A percentile compares a stretch with the other conserved stretches of the same genome.
Conservation (phyloP, 2,888 invertebrate species). For the Euphydryas editha region DNA sequence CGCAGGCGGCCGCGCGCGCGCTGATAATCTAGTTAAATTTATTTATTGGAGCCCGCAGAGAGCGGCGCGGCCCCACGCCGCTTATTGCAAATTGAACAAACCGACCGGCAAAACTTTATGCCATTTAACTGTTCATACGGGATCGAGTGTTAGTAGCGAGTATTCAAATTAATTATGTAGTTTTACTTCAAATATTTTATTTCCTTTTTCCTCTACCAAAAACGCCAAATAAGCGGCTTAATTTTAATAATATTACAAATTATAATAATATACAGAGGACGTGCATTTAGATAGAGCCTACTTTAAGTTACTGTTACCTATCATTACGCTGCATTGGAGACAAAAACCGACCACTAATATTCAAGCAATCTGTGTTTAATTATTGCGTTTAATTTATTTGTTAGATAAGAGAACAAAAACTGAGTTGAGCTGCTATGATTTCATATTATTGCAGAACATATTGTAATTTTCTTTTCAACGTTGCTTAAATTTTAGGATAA, state of each 20-base stretch:
- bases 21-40: constrained; percentile 76
- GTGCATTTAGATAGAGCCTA: too few species aligned
- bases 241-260: too few species aligned
- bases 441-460: too few species aligned
- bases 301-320: neutral
- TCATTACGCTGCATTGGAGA: neutral
- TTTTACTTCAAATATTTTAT: neutral
- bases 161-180: constrained; percentile 12
- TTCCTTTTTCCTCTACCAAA: too few species aligned
- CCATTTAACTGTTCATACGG: neutral
- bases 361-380: neutral
- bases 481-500: too few species aligned
- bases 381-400: neutral
- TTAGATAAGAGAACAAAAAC: too few species aligned
- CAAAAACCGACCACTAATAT: neutral
- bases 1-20: constrained; percentile 47
- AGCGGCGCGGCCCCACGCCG: constrained; percentile 34
- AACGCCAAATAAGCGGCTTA: too few species aligned
- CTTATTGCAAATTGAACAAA: constrained; percentile 34
- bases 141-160: constrained; percentile 2
- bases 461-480: too few species aligned
- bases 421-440: too few species aligned
- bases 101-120: constrained; percentile 23
- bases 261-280: too few species aligned
- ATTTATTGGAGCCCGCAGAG: constrained; percentile 57